Percentiles rank a stretch among this genome's conserved stretches.
These are phyloP conservation scores for Lophotis ruficrista DNA, from an alignment of 2,113 vertebrate species.

Conservation along the genomic window DNA sequence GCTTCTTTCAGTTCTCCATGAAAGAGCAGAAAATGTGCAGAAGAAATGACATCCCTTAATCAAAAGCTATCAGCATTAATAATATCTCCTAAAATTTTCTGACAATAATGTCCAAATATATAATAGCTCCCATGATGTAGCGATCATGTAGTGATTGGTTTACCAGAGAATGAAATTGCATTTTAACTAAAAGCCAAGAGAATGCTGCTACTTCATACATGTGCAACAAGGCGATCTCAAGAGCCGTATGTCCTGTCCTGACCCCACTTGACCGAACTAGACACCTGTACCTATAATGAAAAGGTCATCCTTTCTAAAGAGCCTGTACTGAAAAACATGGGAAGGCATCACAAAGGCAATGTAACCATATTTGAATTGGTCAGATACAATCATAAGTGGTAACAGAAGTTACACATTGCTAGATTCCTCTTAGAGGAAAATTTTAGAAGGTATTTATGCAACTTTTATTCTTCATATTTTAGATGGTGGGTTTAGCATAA, in stretches of 20 bases:
- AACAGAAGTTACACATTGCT: background rate
- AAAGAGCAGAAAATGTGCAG: background rate
- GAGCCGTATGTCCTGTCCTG: background rate
- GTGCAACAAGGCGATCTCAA: background rate
- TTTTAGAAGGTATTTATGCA: background rate
- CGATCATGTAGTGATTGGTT: background rate
- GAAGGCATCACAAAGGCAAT: background rate
- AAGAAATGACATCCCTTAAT: background rate
- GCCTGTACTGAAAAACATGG: accelerated
- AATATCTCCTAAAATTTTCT: background rate
- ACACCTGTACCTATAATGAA: background rate
- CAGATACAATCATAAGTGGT: background rate
- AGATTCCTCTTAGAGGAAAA: background rate
- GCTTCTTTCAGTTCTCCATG: background rate
- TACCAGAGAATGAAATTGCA: background rate
- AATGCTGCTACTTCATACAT: background rate
- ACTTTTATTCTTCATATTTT: background rate
- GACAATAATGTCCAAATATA: background rate
- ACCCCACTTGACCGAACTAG: background rate
- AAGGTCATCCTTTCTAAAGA: background rate
- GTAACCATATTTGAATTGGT: background rate
- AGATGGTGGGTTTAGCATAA: background rate
- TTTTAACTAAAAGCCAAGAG: background rate
- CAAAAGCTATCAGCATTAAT: background rate
- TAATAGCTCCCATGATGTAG: background rate